Conservation (phyloP, 2,797 vertebrate species). For the Clarias platycephalus region DNA sequence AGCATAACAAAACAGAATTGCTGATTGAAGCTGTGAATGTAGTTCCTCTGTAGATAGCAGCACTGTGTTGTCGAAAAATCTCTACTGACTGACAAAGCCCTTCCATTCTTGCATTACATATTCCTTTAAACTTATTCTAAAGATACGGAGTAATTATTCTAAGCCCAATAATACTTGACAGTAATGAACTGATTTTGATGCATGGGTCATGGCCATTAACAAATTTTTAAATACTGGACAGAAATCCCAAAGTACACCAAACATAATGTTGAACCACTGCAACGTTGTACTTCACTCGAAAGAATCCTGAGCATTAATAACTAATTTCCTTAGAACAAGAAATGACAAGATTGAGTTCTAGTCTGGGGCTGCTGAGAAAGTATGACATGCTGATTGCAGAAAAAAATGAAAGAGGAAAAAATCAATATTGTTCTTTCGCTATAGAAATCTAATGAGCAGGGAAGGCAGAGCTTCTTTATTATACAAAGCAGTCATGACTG, state of each 20-base stretch:
- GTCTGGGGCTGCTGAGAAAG: conserved; percentile 12
- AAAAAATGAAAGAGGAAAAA: conserved; percentile 54
- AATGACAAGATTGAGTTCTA: conserved; percentile 36
- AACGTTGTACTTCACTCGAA: neutral
- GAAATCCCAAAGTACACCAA: neutral
- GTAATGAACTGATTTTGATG: neutral
- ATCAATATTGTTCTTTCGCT: conserved; percentile 60
- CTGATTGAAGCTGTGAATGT: conserved; percentile 34
- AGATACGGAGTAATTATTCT: conserved; percentile 6
- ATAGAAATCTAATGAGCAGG: conserved; percentile 64
- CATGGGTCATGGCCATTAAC: neutral
- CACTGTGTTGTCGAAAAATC: conserved; percentile 10
- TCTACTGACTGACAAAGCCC: conserved; percentile 10
- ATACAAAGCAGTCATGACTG: conserved; percentile 57
- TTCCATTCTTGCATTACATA: neutral
- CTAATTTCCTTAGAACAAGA: conserved; percentile 26
- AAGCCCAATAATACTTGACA: neutral
- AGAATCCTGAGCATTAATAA: conserved; percentile 31
- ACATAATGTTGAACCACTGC: conserved; percentile 3
- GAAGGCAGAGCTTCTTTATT: conserved; percentile 55
- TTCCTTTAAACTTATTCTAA: conserved; percentile 5
- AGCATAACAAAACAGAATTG: conserved; percentile 29
- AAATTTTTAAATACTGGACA: conserved; percentile 2
- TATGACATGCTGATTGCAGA: conserved; percentile 48
- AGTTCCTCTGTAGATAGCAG: conserved; percentile 16